phyloP scores from a whole-genome alignment of 2,797 vertebrate species.

The Lagocephalus sceleratus region DNA sequence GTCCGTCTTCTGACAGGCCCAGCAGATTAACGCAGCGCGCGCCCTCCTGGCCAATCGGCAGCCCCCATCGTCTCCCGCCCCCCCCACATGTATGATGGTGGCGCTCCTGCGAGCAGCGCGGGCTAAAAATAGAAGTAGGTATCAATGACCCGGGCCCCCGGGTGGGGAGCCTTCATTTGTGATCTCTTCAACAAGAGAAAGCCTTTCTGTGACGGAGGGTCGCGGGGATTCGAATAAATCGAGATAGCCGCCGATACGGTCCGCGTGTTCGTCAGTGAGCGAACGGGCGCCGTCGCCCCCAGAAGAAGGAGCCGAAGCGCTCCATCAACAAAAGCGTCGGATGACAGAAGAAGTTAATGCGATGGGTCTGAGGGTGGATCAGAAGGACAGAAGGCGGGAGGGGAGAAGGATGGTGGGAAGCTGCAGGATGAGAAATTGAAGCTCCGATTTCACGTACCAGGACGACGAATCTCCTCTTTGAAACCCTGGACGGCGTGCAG shows the following conservation, averaged over 20 bases:
- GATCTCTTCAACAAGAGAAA: slow-evolving; percentile 6
- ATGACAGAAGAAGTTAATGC: slow-evolving; percentile 45
- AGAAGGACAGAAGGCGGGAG: slow-evolving; percentile 12
- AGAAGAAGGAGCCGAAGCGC: slow-evolving; percentile 25
- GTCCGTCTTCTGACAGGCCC: too few relatives aligned
- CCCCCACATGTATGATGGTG: too few relatives aligned
- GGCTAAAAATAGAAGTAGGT: too few relatives aligned
- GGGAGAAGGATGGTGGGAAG: slow-evolving; percentile 22
- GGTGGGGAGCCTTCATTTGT: slow-evolving; percentile 7
- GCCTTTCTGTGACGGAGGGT: slow-evolving; percentile 6
- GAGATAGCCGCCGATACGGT: slow-evolving; percentile 3
- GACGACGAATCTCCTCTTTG: slow-evolving; percentile 28
- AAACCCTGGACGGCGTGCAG: slow-evolving; percentile 35
- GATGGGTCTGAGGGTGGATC: slow-evolving; percentile 36
- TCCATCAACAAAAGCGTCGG: slow-evolving; percentile 44
- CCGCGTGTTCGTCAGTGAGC: slow-evolving; percentile 14
- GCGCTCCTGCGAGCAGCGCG: too few relatives aligned
- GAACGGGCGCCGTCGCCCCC: slow-evolving; percentile 20
- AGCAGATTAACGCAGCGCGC: too few relatives aligned
- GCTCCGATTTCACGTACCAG: slow-evolving; percentile 16
- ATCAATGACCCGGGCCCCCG: too few relatives aligned
- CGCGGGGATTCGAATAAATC: slow-evolving; percentile 1
- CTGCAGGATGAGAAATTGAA: background rate
- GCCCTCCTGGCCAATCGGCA: too few relatives aligned
- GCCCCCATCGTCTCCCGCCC: too few relatives aligned